Base-by-base conservation (phyloP, 2,888 invertebrate species). In the Heteromurus nitidus region DNA sequence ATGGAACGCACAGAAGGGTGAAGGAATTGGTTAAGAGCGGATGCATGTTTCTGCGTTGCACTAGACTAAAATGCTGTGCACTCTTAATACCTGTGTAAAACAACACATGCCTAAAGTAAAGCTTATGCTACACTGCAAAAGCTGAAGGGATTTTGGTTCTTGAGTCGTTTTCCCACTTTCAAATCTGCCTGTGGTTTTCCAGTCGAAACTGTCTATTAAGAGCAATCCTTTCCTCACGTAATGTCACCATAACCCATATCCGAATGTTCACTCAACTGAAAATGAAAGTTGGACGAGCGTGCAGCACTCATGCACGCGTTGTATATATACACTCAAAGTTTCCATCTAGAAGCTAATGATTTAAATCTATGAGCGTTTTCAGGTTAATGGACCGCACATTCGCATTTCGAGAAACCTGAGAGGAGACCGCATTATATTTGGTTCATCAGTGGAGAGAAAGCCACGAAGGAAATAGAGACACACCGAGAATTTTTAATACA, bases 381-480 rank as follows among this genome's bases (percentile, higher is more conserved):
- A 72, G 72, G 72, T 72, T 72, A 72, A 70, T 70, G 70, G 55
- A 24, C 60, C 72, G 60, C 58, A 42, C 36, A 72, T 70, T 58
- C 70, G 28, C 58, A 58, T 58, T 31, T 26, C 26, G 20, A 20
- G 55, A 69, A 68, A 68, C 50, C 68, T 47, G 47, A 24, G 44
- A 11, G 7, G n/a, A 47, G 11, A 3, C 47, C n/a, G n/a, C 47
- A 5, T 47, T 16, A 47, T 47, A n/a, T 2, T n/a, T 18, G 62
- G 2, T 11, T 30, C 62, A 18, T 62, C 20, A 62, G 18, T 5
- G 62, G 36, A 55, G 31, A 11, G 9, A n/a, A 62, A 62, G 16
- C 24, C 62, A 24, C 18, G 31, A n/a, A 1, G 13, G 55, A 24
- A 55, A 24, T 24, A 24, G 53, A 22, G 22, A 22, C 53, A n/a